phyloP scores from a whole-genome alignment of 2,113 vertebrate species.

The Phrynosoma platyrhinos region DNA sequence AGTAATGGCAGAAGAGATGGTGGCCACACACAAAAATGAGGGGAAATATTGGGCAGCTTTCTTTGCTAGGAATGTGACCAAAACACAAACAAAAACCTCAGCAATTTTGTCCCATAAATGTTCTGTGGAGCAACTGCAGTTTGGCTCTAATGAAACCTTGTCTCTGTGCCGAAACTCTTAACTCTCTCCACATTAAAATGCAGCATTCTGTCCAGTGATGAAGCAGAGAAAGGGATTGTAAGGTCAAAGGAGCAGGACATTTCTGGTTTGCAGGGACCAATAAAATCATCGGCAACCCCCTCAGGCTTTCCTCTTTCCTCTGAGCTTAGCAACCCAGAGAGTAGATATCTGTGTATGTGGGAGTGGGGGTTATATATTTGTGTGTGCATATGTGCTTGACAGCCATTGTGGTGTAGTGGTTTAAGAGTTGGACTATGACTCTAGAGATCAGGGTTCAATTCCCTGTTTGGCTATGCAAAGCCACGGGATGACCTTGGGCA shows the following conservation, averaged over 20 bases:
- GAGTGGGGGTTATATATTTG: no score
- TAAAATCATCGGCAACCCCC: no score
- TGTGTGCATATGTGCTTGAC: no score
- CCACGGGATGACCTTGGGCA: no score
- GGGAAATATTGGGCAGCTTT: neutral
- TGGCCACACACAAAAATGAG: neutral
- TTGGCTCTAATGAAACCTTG: neutral
- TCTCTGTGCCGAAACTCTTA: no score
- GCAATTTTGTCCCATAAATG: neutral
- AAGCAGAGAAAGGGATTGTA: neutral
- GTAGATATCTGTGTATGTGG: neutral
- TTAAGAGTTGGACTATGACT: no score
- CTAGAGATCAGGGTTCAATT: no score
- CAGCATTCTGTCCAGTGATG: no score
- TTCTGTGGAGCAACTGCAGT: neutral
- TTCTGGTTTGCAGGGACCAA: neutral
- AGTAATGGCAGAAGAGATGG: neutral
- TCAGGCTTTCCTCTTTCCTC: neutral
- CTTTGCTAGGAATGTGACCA: neutral
- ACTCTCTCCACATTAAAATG: neutral
- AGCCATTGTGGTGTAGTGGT: no score
- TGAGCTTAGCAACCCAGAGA: neutral
- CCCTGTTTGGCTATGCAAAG: no score
- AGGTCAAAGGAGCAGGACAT: neutral
- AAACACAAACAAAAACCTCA: neutral